Evolutionary conservation across 1,140 invertebrate species (phyloP).

Genomic region (Lamellibrachia luymesi): DNA sequence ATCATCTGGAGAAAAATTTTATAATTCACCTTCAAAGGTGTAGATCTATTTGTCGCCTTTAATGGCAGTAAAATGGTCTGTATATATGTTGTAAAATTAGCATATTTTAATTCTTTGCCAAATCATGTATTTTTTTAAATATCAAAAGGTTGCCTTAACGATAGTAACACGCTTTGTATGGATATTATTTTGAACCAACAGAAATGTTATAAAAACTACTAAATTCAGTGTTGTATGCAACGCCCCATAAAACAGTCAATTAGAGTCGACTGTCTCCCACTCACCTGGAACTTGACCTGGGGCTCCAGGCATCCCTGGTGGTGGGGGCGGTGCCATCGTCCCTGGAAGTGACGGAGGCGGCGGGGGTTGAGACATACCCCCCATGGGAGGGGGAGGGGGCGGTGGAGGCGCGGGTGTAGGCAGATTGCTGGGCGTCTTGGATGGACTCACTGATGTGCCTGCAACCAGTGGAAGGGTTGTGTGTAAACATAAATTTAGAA

Average conservation of each 20-base stretch:
- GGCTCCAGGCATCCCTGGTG: background rate
- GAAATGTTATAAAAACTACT: too few relatives aligned
- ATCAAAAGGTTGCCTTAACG: too few relatives aligned
- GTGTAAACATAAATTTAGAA: background rate
- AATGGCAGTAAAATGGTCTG: too few relatives aligned
- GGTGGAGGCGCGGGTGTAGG: constrained; percentile 46
- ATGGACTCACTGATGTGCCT: constrained; percentile 1
- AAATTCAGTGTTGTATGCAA: too few relatives aligned
- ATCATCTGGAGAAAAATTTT: too few relatives aligned
- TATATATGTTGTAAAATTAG: too few relatives aligned
- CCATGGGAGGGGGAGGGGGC: constrained; percentile 35
- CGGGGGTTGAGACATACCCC: constrained; percentile 28
- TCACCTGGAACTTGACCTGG: background rate
- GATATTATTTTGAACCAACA: too few relatives aligned
- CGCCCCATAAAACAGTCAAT: background rate
- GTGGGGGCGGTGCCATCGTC: constrained; percentile 47
- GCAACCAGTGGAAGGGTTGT: background rate
- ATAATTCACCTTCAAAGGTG: too few relatives aligned
- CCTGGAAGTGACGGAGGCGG: constrained; percentile 32
- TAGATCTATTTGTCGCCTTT: too few relatives aligned
- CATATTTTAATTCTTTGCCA: too few relatives aligned
- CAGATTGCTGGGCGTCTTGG: constrained; percentile 34
- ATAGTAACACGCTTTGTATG: too few relatives aligned
- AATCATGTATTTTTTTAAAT: too few relatives aligned
- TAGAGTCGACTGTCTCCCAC: background rate